Evolutionary conservation across 2,888 invertebrate genomes (phyloP).

Genomic region (Saturnia pavonia): DNA sequence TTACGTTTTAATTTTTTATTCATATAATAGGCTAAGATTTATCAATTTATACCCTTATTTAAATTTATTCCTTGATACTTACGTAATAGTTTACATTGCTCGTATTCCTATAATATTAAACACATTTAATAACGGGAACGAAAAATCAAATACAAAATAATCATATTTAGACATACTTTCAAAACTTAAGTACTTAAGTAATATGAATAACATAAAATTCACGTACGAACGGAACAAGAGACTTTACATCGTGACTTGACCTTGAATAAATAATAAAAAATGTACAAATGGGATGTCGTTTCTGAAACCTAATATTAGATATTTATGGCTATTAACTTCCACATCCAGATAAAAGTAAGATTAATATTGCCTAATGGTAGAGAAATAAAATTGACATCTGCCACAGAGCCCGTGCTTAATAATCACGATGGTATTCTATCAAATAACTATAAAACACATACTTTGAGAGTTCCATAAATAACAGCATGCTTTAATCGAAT

Average conservation of each 20-base stretch:
- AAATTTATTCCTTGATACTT: too few species aligned
- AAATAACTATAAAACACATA: constrained; percentile 79
- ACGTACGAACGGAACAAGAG: not conserved
- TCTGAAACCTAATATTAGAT: constrained; percentile 14
- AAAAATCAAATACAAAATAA: too few species aligned
- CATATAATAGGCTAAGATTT: too few species aligned
- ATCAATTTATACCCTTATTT: too few species aligned
- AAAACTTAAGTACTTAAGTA: not conserved
- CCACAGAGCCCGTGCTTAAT: constrained; percentile 72
- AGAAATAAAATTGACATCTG: constrained; percentile 72
- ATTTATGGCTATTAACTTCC: constrained; percentile 22
- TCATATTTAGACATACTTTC: too few species aligned
- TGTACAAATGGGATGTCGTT: constrained; percentile 6
- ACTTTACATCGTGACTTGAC: not conserved
- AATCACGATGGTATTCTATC: constrained; percentile 79
- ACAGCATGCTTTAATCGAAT: constrained; percentile 37
- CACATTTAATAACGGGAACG: too few species aligned
- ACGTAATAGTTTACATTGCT: too few species aligned
- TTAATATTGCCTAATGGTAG: constrained; percentile 51
- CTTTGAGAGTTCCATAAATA: constrained; percentile 74
- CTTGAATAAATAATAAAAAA: constrained; percentile 4
- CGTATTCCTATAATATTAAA: too few species aligned
- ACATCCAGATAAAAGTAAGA: constrained; percentile 55
- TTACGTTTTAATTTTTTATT: too few species aligned
- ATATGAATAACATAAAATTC: not conserved